Evolutionary conservation across 2,888 invertebrate genomes (phyloP), one percentile per base, ranked within the genome.

Genomic region (Sinohyriopsis cumingii): DNA sequence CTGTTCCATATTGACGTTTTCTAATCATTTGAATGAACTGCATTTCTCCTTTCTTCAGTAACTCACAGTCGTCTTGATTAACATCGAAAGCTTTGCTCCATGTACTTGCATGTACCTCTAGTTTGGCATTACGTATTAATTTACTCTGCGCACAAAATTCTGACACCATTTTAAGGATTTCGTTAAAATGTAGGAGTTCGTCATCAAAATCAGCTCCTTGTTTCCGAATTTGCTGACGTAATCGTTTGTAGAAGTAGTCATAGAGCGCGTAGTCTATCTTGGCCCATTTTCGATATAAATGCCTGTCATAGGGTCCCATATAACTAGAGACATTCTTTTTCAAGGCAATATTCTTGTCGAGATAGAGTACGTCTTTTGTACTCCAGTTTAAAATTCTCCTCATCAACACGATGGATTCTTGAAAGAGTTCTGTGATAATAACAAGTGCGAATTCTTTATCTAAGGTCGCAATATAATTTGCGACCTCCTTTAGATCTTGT

Each of bases 381-480:
- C 72, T 63, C 77, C 80, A 80, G 45, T 72, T 75, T 12, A 80
- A 55, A 63, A 68, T 72, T 22, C 77, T 63, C 56, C 74, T 68
- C 59, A 80, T 56, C n/a, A 80, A 56, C 24, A 80, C 62, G 3
- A 80, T 57, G 20, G 80, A 80, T 67, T 80, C 80, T 55, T 78
- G 73, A 59, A 80, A 80, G 61, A 73, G 68, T 28, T 80, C 78
- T 22, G 75, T 73, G 18, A 80, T 74, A 20, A 80, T 75, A 5
- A 80, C 76, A 22, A 80, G 69, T 25, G 68, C 62, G 28, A 80
- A 80, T 20, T 76, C 76, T 61, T 68, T 24, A 24, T 75, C 73
- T 54, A 74, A 28, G 7, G 67, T 53, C 53, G 69, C 67, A 56
- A 80, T 72, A 59, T 74, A 78, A 5, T 68, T 55, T 7, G 64